Conservation (phyloP, 2,888 invertebrate genomes). For the Monopis laevigella region DNA sequence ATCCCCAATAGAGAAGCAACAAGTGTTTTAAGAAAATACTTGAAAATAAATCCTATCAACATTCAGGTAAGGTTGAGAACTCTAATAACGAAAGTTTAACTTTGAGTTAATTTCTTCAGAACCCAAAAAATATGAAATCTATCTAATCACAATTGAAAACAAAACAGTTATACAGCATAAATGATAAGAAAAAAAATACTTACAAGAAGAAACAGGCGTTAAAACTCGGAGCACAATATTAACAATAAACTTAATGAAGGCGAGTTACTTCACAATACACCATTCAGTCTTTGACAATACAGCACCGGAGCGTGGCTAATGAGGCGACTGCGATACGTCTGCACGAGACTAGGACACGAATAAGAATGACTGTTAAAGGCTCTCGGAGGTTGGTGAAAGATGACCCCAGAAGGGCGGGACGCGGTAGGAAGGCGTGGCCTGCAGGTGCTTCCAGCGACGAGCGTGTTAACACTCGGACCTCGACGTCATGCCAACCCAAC, state of each 20-base stretch:
- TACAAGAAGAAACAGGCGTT: background rate
- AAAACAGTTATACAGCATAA: too few species aligned
- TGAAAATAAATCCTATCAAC: too few species aligned
- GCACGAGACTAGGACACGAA: constrained; percentile 31
- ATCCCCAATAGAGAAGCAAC: background rate
- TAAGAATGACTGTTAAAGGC: constrained; percentile 7
- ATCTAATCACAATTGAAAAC: too few species aligned
- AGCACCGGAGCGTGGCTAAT: constrained; percentile 16
- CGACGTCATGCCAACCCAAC: constrained; percentile 40
- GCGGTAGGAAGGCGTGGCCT: constrained; percentile 15
- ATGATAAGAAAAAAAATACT: background rate
- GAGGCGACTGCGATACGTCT: constrained; percentile 29
- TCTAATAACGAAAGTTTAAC: too few species aligned
- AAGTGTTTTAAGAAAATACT: too few species aligned
- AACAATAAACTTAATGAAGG: constrained; percentile 8
- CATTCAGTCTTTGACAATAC: constrained; percentile 1
- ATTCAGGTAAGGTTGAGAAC: too few species aligned
- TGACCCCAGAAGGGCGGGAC: constrained; percentile 33
- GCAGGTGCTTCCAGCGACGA: constrained; percentile 3
- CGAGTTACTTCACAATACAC: constrained; percentile 6
- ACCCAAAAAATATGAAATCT: too few species aligned
- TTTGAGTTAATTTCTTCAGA: too few species aligned
- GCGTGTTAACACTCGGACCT: constrained; percentile 59
- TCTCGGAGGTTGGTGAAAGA: constrained; percentile 25
- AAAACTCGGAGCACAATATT: constrained; percentile 6